Evolutionary conservation across 2,888 invertebrate genomes (phyloP).

Genomic region (Thyatira batis): DNA sequence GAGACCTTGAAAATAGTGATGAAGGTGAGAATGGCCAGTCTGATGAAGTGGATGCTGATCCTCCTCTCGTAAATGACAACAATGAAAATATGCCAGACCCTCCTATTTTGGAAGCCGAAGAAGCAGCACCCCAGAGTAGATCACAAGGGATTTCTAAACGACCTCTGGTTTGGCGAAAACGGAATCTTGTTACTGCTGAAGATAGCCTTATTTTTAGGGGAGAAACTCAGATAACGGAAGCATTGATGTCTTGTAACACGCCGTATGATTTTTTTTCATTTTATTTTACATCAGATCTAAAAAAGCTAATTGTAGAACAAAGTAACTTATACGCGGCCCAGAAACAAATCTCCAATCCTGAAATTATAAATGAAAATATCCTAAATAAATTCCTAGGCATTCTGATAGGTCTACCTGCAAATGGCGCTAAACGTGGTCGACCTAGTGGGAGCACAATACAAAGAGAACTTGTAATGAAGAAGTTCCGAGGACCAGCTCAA

Average conservation of each 20-base stretch:
- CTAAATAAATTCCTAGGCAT: conserved; percentile 39
- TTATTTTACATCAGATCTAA: conserved; percentile 39
- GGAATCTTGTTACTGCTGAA: conserved; percentile 37
- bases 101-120: conserved; percentile 37
- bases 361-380: conserved; percentile 35
- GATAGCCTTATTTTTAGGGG: conserved; percentile 37
- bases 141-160: conserved; percentile 37
- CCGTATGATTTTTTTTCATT: conserved; percentile 37
- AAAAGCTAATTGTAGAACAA: conserved; percentile 36
- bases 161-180: conserved; percentile 43
- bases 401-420: conserved; percentile 36
- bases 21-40: conserved; percentile 33
- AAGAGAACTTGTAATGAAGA: conserved; percentile 37
- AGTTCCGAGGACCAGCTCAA: conserved; percentile 36
- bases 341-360: conserved; percentile 40
- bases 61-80: conserved; percentile 33
- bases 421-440: conserved; percentile 41
- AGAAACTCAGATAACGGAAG: conserved; percentile 35
- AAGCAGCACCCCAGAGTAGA: conserved; percentile 33
- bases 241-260: conserved; percentile 30
- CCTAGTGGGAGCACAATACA: conserved; percentile 34
- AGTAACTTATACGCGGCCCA: conserved; percentile 37
- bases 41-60: conserved; percentile 36
- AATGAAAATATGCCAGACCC: conserved; percentile 36
- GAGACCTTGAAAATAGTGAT: conserved; percentile 37